phyloP scores from a whole-genome alignment of 2,888 invertebrate genomes.

The Apamea sordens region DNA sequence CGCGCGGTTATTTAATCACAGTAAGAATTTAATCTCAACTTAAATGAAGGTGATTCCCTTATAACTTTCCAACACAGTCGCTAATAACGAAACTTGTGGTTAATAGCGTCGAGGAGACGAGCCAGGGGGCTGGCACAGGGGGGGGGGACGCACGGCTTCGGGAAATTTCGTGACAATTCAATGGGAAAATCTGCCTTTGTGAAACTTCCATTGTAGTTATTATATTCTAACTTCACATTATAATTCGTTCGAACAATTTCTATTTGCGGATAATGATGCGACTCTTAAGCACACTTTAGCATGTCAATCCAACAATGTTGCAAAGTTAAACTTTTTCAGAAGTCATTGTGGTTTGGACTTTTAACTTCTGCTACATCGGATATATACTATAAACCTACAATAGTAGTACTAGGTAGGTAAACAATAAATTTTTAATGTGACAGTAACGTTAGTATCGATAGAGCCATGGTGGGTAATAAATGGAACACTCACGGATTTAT shows the following conservation, averaged over 20 bases:
- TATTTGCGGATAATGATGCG: slow-evolving; percentile 64
- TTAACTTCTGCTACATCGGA: slow-evolving; percentile 15
- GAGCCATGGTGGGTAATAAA: slow-evolving; percentile 80
- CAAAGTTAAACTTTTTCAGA: slow-evolving; percentile 25
- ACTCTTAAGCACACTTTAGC: slow-evolving; percentile 36
- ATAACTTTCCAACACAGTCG: slow-evolving; percentile 87
- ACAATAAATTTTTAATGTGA: slow-evolving; percentile 76
- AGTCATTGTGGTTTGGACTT: slow-evolving; percentile 12
- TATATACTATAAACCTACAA: slow-evolving; percentile 48
- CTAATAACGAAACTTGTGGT: slow-evolving; percentile 89
- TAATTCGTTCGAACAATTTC: slow-evolving; percentile 67
- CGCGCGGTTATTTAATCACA: slow-evolving; percentile 79
- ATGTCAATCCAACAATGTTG: slow-evolving; percentile 32
- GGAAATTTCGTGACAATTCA: slow-evolving; percentile 86
- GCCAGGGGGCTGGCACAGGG: slow-evolving; percentile 39
- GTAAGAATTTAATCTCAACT: slow-evolving; percentile 88
- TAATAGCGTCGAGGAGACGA: slow-evolving; percentile 78
- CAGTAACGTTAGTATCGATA: slow-evolving; percentile 79
- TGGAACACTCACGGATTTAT: slow-evolving; percentile 85
- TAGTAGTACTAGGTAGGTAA: slow-evolving; percentile 58
- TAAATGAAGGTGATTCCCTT: slow-evolving; percentile 88
- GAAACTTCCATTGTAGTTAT: slow-evolving; percentile 81
- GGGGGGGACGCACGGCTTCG: slow-evolving; percentile 67
- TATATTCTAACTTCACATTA: slow-evolving; percentile 77
- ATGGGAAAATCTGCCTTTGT: slow-evolving; percentile 88